Conservation (phyloP, 1,140 invertebrate species). For the Drosophila kanapiae region DNA sequence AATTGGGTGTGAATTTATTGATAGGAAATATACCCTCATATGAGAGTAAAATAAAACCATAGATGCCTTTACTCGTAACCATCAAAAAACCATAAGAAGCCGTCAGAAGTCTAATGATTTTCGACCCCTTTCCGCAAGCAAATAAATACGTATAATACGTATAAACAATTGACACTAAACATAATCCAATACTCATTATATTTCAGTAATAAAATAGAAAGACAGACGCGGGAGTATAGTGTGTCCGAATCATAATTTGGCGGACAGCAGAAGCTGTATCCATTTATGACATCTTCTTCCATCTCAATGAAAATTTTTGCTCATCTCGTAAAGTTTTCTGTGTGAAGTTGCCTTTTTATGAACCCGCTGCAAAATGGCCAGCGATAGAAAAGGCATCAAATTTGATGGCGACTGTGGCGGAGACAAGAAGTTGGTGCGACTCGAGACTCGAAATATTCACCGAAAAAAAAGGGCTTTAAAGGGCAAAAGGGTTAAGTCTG, state of each 20-base stretch:
- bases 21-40: neutral
- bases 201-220: constrained; percentile 10
- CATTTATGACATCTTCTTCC: constrained; percentile 62
- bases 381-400: constrained; percentile 78
- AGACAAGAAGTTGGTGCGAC: constrained; percentile 46
- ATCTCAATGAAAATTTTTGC: constrained; percentile 37
- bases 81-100: constrained; percentile 15
- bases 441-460: constrained; percentile 8
- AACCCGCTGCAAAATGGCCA: constrained; percentile 77
- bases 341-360: constrained; percentile 59
- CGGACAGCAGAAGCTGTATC: constrained; percentile 23
- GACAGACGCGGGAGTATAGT: neutral
- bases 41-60: neutral
- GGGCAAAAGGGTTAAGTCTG: constrained; percentile 34
- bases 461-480: constrained; percentile 56
- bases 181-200: constrained; percentile 30
- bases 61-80: neutral
- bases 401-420: constrained; percentile 57
- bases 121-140: constrained; percentile 9
- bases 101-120: constrained; percentile 1
- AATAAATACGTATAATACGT: constrained; percentile 17
- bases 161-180: constrained; percentile 44
- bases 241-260: constrained; percentile 52
- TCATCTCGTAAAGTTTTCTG: constrained; percentile 71
- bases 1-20: constrained; percentile 10